These are phyloP conservation scores for Lophura nycthemera DNA, from an alignment of 2,113 vertebrate species.

Conservation along the genomic window DNA sequence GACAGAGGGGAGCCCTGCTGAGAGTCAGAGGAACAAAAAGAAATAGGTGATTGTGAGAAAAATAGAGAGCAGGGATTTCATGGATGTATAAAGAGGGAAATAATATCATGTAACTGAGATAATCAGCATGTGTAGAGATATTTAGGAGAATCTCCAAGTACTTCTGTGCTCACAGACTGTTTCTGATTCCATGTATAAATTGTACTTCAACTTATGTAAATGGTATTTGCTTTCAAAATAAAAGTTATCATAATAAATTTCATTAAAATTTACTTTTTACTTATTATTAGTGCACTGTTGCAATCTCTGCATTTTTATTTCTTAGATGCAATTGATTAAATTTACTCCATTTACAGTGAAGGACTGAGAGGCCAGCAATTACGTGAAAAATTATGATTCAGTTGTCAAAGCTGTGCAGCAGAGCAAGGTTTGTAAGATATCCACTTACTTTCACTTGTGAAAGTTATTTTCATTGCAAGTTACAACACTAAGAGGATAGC, in stretches of 20 bases:
- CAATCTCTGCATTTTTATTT: background rate
- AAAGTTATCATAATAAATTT: background rate
- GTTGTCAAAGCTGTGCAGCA: background rate
- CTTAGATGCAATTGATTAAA: background rate
- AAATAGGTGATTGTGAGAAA: slow-evolving; percentile 6
- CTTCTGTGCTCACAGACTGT: background rate
- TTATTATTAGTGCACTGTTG: background rate
- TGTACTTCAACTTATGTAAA: background rate
- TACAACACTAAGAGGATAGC: background rate
- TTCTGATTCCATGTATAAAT: background rate
- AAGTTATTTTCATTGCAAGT: background rate
- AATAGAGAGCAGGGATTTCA: background rate
- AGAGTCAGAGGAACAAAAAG: background rate
- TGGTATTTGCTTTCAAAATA: background rate
- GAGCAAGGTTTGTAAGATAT: background rate
- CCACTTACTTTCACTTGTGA: background rate
- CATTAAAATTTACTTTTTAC: background rate
- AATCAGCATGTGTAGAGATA: background rate
- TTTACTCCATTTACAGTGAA: background rate
- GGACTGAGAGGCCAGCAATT: background rate
- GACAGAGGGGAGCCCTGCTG: background rate
- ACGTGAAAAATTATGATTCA: background rate
- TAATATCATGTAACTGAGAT: background rate
- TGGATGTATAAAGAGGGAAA: background rate
- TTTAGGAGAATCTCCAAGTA: background rate